These are phyloP conservation scores for Lasius platythorax DNA, from an alignment of 2,888 invertebrate species.

Conservation along the genomic window DNA sequence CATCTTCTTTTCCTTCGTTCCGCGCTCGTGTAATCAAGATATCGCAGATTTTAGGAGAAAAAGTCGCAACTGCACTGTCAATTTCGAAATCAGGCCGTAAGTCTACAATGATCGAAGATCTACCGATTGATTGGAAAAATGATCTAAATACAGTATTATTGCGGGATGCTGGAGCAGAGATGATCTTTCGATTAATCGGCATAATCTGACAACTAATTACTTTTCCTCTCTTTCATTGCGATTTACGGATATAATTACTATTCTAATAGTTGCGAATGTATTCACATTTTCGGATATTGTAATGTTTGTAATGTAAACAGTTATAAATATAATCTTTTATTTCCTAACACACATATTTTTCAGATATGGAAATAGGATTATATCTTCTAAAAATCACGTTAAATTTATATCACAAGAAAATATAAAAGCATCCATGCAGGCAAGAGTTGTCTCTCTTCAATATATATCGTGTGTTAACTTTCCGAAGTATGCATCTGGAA, in stretches of 20 bases:
- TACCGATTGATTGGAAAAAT: not conserved
- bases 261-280: not conserved
- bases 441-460: not conserved
- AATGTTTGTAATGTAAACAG: not conserved
- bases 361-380: not conserved
- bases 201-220: not conserved
- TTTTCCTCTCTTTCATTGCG: not conserved
- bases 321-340: not conserved
- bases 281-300: not conserved
- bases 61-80: not conserved
- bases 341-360: not conserved
- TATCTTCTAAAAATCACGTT: not conserved
- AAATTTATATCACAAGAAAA: not conserved
- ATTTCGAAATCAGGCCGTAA: slow-evolving; percentile 8
- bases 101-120: not conserved
- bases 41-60: not conserved
- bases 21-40: slow-evolving; percentile 29
- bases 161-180: not conserved
- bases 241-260: not conserved
- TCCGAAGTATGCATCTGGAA: slow-evolving; percentile 10
- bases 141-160: not conserved
- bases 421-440: not conserved
- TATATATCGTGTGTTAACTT: slow-evolving; percentile 11
- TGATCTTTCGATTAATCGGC: not conserved
- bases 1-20: slow-evolving; percentile 50